Evolutionary conservation across 2,888 invertebrate genomes (phyloP).

Genomic region (Caenorhabditis sinica): DNA sequence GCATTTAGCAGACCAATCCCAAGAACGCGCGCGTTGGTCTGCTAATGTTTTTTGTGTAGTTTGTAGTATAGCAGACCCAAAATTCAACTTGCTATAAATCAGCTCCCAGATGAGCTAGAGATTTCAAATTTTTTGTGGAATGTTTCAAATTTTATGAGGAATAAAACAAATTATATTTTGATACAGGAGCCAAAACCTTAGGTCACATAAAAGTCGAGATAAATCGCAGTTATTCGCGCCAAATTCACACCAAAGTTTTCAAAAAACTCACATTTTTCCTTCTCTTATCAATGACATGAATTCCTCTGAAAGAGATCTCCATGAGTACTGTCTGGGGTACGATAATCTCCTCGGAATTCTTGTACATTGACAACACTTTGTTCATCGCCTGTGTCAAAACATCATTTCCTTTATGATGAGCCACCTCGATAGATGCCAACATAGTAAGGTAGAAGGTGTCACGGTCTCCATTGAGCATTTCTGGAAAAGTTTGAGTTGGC

Average conservation of each 20-base stretch:
- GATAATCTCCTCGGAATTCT: constrained; percentile 83
- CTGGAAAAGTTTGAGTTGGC: constrained; percentile 20
- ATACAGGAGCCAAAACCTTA: too few species aligned
- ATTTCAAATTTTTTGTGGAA: too few species aligned
- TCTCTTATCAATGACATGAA: constrained; percentile 83
- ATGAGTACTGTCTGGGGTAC: constrained; percentile 83
- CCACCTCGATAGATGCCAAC: constrained; percentile 96
- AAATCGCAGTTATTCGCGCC: too few species aligned
- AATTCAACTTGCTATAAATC: too few species aligned
- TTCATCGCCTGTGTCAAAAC: constrained; percentile 87
- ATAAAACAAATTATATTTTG: too few species aligned
- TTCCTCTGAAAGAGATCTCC: constrained; percentile 83
- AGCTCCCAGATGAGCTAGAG: too few species aligned
- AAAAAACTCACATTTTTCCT: constrained; percentile 78
- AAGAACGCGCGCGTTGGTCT: too few species aligned
- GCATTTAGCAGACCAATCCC: too few species aligned
- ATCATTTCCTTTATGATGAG: constrained; percentile 97
- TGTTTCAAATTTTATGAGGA: too few species aligned
- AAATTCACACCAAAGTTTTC: background rate
- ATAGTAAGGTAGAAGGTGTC: constrained; percentile 88
- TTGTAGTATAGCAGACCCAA: too few species aligned
- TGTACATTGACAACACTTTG: constrained; percentile 82
- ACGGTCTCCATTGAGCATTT: constrained; percentile 73
- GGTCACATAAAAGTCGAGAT: too few species aligned
- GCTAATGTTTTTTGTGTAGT: too few species aligned